Evolutionary conservation across 2,888 invertebrate species (phyloP), one percentile per base, ranked within the genome.

Genomic region (Holacanthella duospinosa): DNA sequence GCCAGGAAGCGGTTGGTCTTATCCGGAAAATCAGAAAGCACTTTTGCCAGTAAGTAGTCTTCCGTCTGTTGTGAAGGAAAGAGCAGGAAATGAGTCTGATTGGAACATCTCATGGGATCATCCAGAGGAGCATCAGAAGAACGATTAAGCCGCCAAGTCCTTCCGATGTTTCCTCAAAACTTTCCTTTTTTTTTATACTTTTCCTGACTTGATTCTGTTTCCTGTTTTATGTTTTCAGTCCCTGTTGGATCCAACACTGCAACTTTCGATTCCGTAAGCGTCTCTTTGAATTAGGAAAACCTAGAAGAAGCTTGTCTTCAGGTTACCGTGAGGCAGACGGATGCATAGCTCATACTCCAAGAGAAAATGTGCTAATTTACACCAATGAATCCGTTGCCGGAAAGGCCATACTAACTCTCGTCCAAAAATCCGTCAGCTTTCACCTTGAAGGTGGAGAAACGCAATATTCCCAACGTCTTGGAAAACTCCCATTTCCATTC

Each of bases 201-300:
- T 9, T 21, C 21, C n/a, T n/a, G n/a, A n/a, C n/a, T 36, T 36
- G 36, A 36, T 36, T 36, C 36, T 16, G 16, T 36, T 36, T 36
- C 36, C 36, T 36, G 36, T 36, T 36, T 36, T 36, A 36, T 16
- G 6, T 21, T 62, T 62, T 27, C 27, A 68, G 70, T 9, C 53
- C 56, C 21, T 71, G 71, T 62, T 71, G 71, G 71, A 63, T 62
- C 25, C 60, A 66, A 25, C 63, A 63, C 25, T 68, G 68, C 43
- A 61, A 65, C 6, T 67, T 65, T 29, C 61, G 63, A 43, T 68
- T 71, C 43, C 65, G 71, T 24, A 69, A 69, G 57, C 63, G 67
- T 36, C 60, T 71, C 4, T 69, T 64, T 63, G 67, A 71, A 54
- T 54, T 71, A 21, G 68, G 64, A 21, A 54, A 66, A 54, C 66